Evolutionary conservation across 1,140 invertebrate species (phyloP).

Genomic region (Sminthurinus signatus): DNA sequence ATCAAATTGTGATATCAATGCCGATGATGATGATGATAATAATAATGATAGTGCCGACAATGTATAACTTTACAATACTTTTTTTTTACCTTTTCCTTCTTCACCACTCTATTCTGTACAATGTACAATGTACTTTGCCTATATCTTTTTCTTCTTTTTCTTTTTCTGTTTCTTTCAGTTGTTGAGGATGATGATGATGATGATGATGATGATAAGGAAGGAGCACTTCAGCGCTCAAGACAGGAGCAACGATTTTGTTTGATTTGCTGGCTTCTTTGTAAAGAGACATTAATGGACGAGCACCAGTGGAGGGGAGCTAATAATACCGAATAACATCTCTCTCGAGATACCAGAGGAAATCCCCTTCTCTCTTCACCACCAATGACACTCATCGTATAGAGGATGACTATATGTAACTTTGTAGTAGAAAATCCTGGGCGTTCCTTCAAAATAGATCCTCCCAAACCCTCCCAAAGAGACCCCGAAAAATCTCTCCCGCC

Average conservation of each 20-base stretch:
- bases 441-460: slow-evolving; percentile 10
- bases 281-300: slow-evolving; percentile 41
- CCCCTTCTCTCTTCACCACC: slow-evolving; percentile 27
- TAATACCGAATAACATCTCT: slow-evolving; percentile 30
- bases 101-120: no score
- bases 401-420: no score
- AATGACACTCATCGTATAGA: slow-evolving; percentile 35
- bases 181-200: no score
- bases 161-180: no score
- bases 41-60: no score
- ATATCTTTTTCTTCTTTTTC: no score
- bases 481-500: slow-evolving; percentile 2
- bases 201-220: slow-evolving; percentile 15
- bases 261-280: slow-evolving; percentile 40
- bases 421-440: slow-evolving; percentile 29
- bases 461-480: slow-evolving; percentile 7
- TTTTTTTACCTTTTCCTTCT: no score
- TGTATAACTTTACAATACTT: no score
- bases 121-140: no score
- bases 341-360: slow-evolving; percentile 34
- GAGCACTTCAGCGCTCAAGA: slow-evolving; percentile 18
- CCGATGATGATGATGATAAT: no score
- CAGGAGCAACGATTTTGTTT: slow-evolving; percentile 39
- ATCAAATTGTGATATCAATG: no score
- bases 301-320: slow-evolving; percentile 38